phyloP scores from a whole-genome alignment of 2,113 vertebrate genomes.

The Saimiri boliviensis region DNA sequence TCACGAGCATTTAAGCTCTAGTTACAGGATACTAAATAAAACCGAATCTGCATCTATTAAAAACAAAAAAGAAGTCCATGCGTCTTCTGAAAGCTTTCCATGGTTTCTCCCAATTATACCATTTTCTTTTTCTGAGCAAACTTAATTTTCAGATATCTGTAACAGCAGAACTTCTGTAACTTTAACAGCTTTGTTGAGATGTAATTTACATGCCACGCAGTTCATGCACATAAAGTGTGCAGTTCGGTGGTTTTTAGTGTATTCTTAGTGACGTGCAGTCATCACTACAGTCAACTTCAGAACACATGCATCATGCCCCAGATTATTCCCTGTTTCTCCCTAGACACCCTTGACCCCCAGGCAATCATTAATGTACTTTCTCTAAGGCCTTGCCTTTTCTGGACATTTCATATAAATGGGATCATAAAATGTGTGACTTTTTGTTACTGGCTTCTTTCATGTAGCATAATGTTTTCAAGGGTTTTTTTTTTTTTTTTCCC shows the following conservation, averaged over 20 bases:
- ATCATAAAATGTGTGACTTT: neutral
- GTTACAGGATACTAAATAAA: neutral
- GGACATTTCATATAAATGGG: neutral
- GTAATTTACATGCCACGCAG: neutral
- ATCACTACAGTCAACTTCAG: neutral
- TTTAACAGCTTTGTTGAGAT: neutral
- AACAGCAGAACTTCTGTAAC: neutral
- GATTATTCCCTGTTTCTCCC: neutral
- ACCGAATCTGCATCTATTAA: neutral
- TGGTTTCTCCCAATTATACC: neutral
- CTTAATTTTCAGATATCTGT: neutral
- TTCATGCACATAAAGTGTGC: neutral
- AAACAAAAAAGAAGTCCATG: neutral
- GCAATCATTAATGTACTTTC: neutral
- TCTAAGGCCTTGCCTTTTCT: neutral
- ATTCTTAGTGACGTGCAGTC: neutral
- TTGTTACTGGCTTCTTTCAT: neutral
- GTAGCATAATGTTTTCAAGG: neutral
- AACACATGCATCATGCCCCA: neutral
- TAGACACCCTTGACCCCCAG: fast-evolving
- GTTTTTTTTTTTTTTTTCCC: neutral
- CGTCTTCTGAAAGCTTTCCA: neutral
- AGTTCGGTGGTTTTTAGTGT: neutral
- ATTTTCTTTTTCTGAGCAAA: neutral
- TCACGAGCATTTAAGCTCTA: neutral